Conservation (phyloP, 2,113 vertebrate species). For the Rhinolophus sinicus region DNA sequence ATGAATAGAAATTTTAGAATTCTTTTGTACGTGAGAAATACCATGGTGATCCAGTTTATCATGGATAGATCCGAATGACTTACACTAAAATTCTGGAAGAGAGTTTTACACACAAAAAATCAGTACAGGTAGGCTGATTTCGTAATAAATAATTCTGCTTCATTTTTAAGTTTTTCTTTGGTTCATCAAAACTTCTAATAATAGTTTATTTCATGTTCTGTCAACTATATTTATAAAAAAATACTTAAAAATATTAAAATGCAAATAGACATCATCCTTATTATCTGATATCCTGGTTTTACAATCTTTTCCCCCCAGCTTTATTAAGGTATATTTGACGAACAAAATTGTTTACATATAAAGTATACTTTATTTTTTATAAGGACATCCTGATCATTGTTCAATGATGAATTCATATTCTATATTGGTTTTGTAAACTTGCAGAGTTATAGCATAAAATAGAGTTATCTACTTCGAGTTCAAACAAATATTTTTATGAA, state of each 20-base stretch:
- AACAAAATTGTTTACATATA: not conserved
- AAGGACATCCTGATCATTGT: not conserved
- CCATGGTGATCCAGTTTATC: not conserved
- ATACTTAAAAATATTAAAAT: conserved; percentile 23
- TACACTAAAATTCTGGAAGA: not conserved
- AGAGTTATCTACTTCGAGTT: not conserved
- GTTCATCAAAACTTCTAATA: not conserved
- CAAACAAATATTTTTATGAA: not conserved
- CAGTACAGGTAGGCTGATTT: not conserved
- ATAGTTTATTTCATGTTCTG: conserved; percentile 20
- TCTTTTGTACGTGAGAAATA: not conserved
- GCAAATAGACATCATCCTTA: not conserved
- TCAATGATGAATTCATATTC: not conserved
- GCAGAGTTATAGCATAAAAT: not conserved
- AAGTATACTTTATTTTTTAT: not conserved
- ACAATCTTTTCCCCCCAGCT: not conserved
- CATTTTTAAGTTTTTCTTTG: not conserved
- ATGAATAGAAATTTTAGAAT: not conserved
- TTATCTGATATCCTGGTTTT: not conserved
- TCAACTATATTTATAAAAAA: not conserved
- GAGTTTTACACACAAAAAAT: not conserved
- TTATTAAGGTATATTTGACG: not conserved
- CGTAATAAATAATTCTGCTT: not conserved
- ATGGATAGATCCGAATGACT: not conserved
- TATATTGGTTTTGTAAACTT: conserved; percentile 4